These are phyloP conservation scores for Penaeus vannamei DNA, from an alignment of 1,140 invertebrate species.

Conservation along the genomic window DNA sequence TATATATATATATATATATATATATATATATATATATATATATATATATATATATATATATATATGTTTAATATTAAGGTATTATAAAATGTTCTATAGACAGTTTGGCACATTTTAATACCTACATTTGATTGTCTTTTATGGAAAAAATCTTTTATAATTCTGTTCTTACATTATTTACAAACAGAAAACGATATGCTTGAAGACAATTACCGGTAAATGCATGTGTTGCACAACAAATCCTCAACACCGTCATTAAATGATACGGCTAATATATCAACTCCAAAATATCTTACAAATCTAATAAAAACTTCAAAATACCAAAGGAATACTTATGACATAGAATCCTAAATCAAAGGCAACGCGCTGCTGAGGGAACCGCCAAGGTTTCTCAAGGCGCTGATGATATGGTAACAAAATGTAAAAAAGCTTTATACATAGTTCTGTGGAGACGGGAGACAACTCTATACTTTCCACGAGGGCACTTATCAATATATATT, in stretches of 20 bases:
- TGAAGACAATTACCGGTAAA: not conserved
- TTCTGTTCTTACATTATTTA: slow-evolving; percentile 34
- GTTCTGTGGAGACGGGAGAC: too few species aligned
- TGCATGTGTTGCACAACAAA: slow-evolving; percentile 2
- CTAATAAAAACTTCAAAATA: too few species aligned
- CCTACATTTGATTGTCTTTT: slow-evolving; percentile 50
- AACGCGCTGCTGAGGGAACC: too few species aligned
- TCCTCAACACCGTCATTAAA: not conserved
- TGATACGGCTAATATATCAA: too few species aligned
- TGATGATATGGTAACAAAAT: too few species aligned
- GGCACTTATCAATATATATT: too few species aligned
- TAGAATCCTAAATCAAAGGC: too few species aligned
- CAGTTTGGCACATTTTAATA: slow-evolving; percentile 38
- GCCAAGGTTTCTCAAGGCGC: too few species aligned
- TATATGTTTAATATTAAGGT: not conserved
- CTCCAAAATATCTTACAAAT: too few species aligned
- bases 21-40: slow-evolving; percentile 43
- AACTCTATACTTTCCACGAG: too few species aligned
- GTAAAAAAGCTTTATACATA: too few species aligned
- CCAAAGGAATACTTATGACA: too few species aligned
- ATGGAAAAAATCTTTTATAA: slow-evolving; percentile 37
- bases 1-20: slow-evolving; percentile 34
- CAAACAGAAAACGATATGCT: slow-evolving; percentile 30
- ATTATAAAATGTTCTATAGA: slow-evolving; percentile 40
- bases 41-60: slow-evolving; percentile 75